Evolutionary conservation across 2,888 invertebrate species (phyloP).

Genomic region (Exocentrus adspersus): DNA sequence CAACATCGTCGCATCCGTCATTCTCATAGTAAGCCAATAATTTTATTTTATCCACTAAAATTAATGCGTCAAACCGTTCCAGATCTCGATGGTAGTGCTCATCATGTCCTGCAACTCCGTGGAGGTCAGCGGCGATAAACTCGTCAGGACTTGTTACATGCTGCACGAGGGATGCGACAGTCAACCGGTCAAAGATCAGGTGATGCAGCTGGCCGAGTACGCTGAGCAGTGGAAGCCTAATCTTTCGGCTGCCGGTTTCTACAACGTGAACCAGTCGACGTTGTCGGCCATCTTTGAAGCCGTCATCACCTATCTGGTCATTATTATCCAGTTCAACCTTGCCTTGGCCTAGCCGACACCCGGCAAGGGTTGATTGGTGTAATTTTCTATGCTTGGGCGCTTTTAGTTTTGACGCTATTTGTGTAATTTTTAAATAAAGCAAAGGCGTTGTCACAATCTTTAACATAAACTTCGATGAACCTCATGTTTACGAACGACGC

Average conservation of each 20-base stretch:
- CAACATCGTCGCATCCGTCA: no score
- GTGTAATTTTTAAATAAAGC: no score
- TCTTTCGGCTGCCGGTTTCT: constrained; percentile 38
- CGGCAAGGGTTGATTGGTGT: no score
- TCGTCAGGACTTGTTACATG: constrained; percentile 30
- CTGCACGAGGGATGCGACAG: constrained; percentile 22
- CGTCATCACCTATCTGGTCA: constrained; percentile 4
- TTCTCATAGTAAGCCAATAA: no score
- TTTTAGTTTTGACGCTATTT: no score
- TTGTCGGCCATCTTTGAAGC: constrained; percentile 5
- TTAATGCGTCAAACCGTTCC: no score
- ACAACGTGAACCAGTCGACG: constrained; percentile 30
- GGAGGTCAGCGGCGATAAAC: constrained; percentile 26
- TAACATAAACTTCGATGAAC: no score
- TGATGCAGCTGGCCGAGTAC: constrained; percentile 26
- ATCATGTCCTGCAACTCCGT: constrained; percentile 33
- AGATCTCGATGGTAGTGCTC: constrained; percentile 28
- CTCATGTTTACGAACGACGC: no score
- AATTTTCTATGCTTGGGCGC: no score
- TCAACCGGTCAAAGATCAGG: constrained; percentile 20
- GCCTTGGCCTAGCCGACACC: neutral
- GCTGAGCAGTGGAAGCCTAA: constrained; percentile 33
- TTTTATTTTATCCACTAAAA: no score
- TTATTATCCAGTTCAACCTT: constrained; percentile 8
- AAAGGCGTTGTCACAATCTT: no score